Evolutionary conservation across 2,888 invertebrate species (phyloP), one percentile per base, ranked within the genome.

Genomic region (Aspidiotus rigidus): DNA sequence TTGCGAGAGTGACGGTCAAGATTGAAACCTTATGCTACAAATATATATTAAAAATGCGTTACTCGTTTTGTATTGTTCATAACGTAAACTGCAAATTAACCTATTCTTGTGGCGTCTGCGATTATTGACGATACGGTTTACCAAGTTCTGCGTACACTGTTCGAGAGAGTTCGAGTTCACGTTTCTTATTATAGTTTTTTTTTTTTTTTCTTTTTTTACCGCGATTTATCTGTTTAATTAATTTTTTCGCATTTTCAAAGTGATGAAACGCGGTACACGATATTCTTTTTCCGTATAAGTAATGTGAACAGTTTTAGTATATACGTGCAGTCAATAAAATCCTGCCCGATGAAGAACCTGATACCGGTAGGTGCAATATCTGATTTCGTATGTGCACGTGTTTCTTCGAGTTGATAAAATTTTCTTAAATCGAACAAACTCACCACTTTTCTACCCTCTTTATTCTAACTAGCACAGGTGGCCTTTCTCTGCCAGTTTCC

Each of bases 1-100:
- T 53, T 44, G 59, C 59, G 60, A 67, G 49, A 67, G 67, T 67
- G 67, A 57, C 67, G 67, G 67, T 67, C 67, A 67, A 67, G 59
- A 67, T 57, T 59, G 57, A 57, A 60, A 59, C 55, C 42, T 15
- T 15, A 28, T 53, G 28, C 39, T 13, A 39, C 56, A 17, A 57
- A n/a, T 17, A 11, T 55, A 54, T 41, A 57, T 42, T 17, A 57
- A 60, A 67, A 59, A 67, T 67, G 67, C 67, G 57, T 59, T 67
- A 44, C 53, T 60, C 59, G 44, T 64, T 39, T 59, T 59, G 57
- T 60, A 67, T 59, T 67, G 67, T 67, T 66, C 60, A 39, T 67
- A 10, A 16, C 40, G 59, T 59, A 59, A 59, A 59, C 39, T 39
- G 16, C 13, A 39, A 39, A 59, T 59, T 59, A 28, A 17, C 59